Evolutionary conservation across 2,113 vertebrate species (phyloP).

Genomic region (Pomatostomus ruficeps): DNA sequence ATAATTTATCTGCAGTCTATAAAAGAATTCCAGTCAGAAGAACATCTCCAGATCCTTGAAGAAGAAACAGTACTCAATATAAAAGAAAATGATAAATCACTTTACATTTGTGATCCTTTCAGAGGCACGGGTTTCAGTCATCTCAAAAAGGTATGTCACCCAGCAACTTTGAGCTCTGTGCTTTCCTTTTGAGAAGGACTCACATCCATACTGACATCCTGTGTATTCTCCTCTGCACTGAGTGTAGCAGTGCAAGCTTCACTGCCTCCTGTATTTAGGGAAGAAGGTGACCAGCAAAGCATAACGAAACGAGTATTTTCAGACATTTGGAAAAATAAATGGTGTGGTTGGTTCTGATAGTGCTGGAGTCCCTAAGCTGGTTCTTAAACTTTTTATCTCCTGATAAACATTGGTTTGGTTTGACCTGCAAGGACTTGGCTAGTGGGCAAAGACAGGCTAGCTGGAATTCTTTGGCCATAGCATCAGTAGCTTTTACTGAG

Average conservation of each 20-base stretch:
- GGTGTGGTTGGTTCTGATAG: not conserved
- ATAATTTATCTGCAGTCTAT: slow-evolving; percentile 79
- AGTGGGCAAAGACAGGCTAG: not conserved
- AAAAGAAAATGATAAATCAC: slow-evolving; percentile 86
- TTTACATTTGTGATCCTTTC: slow-evolving; percentile 92
- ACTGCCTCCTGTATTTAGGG: not conserved
- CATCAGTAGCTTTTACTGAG: not conserved
- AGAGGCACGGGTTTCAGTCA: slow-evolving; percentile 80
- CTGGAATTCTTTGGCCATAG: not conserved
- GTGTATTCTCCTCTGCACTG: not conserved
- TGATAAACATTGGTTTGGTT: not conserved
- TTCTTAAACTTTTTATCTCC: not conserved
- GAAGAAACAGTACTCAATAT: slow-evolving; percentile 78
- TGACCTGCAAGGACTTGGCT: not conserved
- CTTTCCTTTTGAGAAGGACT: not conserved
- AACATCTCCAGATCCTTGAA: slow-evolving; percentile 83
- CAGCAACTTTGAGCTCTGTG: not conserved
- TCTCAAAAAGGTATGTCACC: slow-evolving; percentile 81
- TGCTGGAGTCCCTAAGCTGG: not conserved
- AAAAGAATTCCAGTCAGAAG: slow-evolving; percentile 90
- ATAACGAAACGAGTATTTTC: not conserved
- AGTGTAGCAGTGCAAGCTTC: not conserved
- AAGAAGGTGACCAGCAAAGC: not conserved
- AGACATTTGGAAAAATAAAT: not conserved
- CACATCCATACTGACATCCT: fast-evolving